phyloP scores from a whole-genome alignment of 1,140 invertebrate species.

The Cecropterus lyciades region DNA sequence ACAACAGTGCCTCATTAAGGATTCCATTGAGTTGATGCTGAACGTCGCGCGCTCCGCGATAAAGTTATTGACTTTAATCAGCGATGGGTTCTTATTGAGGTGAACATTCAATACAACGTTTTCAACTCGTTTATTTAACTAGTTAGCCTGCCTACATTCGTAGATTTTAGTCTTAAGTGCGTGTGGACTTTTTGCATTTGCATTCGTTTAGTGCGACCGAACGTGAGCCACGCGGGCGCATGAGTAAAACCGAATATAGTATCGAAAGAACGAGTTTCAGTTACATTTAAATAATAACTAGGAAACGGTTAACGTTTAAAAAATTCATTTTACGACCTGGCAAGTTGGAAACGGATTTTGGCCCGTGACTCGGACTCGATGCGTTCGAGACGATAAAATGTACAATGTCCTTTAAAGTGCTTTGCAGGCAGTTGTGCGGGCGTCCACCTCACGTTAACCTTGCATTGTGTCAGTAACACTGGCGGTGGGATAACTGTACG shows the following conservation, averaged over 20 bases:
- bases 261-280: slow-evolving; percentile 34
- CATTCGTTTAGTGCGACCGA: slow-evolving; percentile 16
- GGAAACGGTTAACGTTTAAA: slow-evolving; percentile 48
- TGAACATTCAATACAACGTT: slow-evolving; percentile 37
- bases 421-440: slow-evolving; percentile 59
- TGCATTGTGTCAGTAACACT: slow-evolving; percentile 81
- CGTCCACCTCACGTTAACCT: slow-evolving; percentile 75
- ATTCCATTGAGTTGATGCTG: slow-evolving; percentile 51
- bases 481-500: slow-evolving; percentile 75
- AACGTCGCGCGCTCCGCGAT: slow-evolving; percentile 41
- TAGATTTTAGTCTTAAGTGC: slow-evolving; percentile 19
- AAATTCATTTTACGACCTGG: slow-evolving; percentile 39
- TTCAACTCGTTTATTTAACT: slow-evolving; percentile 36
- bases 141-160: slow-evolving; percentile 28
- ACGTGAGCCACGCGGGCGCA: slow-evolving; percentile 14
- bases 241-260: slow-evolving; percentile 28
- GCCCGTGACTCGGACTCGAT: slow-evolving; percentile 52
- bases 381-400: slow-evolving; percentile 55
- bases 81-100: slow-evolving; percentile 43
- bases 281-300: slow-evolving; percentile 50
- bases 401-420: slow-evolving; percentile 71
- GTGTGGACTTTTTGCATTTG: slow-evolving; percentile 22
- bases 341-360: slow-evolving; percentile 53
- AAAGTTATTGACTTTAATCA: slow-evolving; percentile 51
- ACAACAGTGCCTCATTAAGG: slow-evolving; percentile 61